These are phyloP conservation scores for Syrista parreyssii DNA, from an alignment of 2,888 invertebrate genomes.

Conservation along the genomic window DNA sequence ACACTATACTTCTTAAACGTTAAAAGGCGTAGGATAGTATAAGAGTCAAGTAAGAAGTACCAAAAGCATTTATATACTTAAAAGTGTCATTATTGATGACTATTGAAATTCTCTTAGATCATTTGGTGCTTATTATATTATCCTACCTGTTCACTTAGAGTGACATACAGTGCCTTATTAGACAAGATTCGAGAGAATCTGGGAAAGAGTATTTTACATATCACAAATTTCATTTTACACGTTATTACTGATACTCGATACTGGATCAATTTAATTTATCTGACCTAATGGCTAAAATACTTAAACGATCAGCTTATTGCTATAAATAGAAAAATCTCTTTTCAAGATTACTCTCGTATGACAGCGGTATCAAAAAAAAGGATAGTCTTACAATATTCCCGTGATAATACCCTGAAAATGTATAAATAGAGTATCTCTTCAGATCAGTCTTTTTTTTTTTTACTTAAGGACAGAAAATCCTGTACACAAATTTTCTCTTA, in stretches of 20 bases:
- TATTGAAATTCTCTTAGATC: slow-evolving; percentile 19
- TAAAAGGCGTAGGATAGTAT: neutral
- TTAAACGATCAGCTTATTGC: neutral
- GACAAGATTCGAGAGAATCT: slow-evolving; percentile 29
- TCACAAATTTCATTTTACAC: neutral
- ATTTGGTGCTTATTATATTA: slow-evolving; percentile 26
- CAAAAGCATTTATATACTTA: slow-evolving; percentile 34
- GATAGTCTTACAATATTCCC: neutral
- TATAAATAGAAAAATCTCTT: neutral
- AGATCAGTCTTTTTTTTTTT: neutral
- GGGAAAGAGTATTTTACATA: neutral
- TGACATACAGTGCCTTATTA: slow-evolving; percentile 50
- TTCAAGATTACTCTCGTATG: neutral
- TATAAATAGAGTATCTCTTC: neutral
- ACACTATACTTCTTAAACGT: neutral
- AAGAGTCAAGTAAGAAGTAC: slow-evolving; percentile 25
- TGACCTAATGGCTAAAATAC: neutral
- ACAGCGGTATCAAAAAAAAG: neutral
- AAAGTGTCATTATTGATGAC: neutral
- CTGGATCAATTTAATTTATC: neutral
- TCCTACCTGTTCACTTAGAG: slow-evolving; percentile 38
- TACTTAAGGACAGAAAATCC: neutral
- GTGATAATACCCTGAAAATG: neutral
- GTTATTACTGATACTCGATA: neutral
- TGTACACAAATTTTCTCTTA: neutral